These are phyloP conservation scores for Frankliniella intonsa DNA, from an alignment of 2,888 invertebrate species.

Conservation along the genomic window DNA sequence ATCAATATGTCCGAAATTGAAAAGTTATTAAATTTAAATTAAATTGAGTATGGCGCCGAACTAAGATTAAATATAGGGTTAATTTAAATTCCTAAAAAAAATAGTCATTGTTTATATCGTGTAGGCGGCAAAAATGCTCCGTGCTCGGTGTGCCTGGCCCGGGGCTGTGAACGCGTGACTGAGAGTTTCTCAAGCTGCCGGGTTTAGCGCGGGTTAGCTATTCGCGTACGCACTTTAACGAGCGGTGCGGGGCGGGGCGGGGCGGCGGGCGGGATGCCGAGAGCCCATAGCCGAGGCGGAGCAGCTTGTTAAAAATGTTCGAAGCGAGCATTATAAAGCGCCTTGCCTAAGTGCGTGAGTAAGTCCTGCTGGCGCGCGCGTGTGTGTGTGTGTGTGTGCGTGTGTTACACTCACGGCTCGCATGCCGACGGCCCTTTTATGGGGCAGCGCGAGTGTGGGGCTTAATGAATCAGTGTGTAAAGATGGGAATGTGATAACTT, in stretches of 20 bases:
- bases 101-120: no score
- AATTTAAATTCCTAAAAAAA: no score
- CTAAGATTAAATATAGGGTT: no score
- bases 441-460: not conserved
- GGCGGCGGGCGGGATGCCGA: not conserved
- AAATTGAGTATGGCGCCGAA: no score
- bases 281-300: not conserved
- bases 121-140: no score
- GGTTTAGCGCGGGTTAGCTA: conserved; percentile 22
- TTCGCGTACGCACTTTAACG: conserved; percentile 24
- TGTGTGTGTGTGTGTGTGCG: not conserved
- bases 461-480: conserved; percentile 24
- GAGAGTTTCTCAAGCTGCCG: conserved; percentile 16
- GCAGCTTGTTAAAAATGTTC: conserved; percentile 9
- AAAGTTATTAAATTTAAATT: no score
- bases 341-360: not conserved
- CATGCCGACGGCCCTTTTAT: not conserved
- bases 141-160: not conserved
- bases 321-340: not conserved
- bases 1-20: no score
- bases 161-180: conserved; percentile 19
- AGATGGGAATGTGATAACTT: conserved; percentile 19
- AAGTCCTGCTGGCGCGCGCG: not conserved
- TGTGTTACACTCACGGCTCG: not conserved
- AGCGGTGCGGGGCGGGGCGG: not conserved